Evolutionary conservation across 2,888 invertebrate genomes (phyloP), one percentile per base, ranked within the genome.

Genomic region (Herminia tarsipennalis): DNA sequence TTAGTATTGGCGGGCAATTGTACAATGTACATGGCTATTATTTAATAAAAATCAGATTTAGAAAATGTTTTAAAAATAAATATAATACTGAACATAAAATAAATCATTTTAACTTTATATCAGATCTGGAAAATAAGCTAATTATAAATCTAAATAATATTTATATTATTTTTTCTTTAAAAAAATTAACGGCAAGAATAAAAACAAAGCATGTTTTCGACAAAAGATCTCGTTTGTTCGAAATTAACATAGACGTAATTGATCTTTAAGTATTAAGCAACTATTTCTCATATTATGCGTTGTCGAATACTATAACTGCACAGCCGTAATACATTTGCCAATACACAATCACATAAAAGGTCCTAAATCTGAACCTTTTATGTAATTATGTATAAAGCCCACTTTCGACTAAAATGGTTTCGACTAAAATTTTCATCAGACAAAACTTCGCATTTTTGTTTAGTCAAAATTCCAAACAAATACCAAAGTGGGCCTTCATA

Each of bases 1-100:
- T 52, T 43, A 54, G 64, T 57, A 56, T 60, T 67, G 67, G 70
- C 67, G 70, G 67, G 67, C 14, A 17, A 47, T 57, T 69, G 70
- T 57, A 65, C 56, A 54, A 27, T 10, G 45, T 64, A 37, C 20
- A 46, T 35, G 35, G 40, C 39, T 30, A 46, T 20, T 36, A 18
- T 12, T 35, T 18, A 27, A 12, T 1, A 17, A 17, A 18, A 33
- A 0, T 8, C 5, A n/a, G n/a, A n/a, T 10, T 2, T 16, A 3
- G 8, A n/a, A 18, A 13, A 35, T n/a, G 0, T 14, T 2, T 22
- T 2, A 3, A n/a, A 10, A 10, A 5, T 20, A 28, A 14, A 14
- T 28, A 6, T 13, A 4, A 28, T 14, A 14, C 16, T 28, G n/a
- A 28, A 28, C 16, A 16, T 14, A 14, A 14, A 5, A 9, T 13